A percentile compares a stretch with the other conserved stretches of the same genome.
Evolutionary conservation across 2,797 vertebrate genomes (phyloP).

Genomic region (Coccyzus lansbergi): DNA sequence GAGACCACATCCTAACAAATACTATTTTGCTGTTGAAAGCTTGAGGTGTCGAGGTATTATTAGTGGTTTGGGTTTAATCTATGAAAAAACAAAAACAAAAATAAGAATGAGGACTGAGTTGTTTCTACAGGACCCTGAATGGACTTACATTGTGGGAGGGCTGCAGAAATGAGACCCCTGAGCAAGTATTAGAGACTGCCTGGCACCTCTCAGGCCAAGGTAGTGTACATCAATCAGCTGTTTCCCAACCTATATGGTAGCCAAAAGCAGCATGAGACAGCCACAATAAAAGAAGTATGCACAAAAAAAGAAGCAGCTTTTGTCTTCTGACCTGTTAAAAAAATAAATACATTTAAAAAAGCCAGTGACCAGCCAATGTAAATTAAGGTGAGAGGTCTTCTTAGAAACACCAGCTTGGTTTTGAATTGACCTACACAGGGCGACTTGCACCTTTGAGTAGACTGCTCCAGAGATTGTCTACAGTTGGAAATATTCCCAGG

Average conservation of each 20-base stretch:
- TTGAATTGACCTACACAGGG: fast-evolving
- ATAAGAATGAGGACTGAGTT: neutral
- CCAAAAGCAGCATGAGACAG: neutral
- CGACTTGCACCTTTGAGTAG: fast-evolving
- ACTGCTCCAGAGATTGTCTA: fast-evolving
- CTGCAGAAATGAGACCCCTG: neutral
- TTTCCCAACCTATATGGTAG: neutral
- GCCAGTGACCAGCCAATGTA: neutral
- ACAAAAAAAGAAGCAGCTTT: neutral
- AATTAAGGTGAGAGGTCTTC: neutral
- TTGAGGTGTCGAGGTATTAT: neutral
- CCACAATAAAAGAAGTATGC: fast-evolving
- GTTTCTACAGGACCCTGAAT: neutral
- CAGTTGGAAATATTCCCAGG: neutral
- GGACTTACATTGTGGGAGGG: neutral
- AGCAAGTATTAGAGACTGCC: neutral
- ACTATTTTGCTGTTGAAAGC: neutral
- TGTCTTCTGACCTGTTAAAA: neutral
- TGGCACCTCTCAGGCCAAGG: neutral
- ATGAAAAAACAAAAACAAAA: neutral
- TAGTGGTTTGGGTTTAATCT: neutral
- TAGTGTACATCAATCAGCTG: neutral
- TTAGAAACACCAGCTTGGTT: neutral
- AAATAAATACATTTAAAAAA: neutral
- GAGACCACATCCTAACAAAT: neutral